Conservation (phyloP, 1,140 invertebrate genomes). For the Micrasema longulum region DNA sequence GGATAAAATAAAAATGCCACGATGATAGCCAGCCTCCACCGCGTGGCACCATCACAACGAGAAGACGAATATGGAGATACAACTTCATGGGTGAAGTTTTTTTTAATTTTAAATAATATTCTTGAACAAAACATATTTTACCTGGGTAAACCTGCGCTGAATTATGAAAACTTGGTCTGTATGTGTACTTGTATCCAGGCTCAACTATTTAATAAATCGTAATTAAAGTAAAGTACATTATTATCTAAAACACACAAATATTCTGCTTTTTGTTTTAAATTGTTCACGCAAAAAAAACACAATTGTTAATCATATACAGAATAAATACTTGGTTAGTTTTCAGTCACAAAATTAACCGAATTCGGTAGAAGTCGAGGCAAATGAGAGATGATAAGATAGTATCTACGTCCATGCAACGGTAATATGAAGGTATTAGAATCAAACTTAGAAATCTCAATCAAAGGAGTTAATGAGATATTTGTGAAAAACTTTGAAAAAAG, state of each 20-base stretch:
- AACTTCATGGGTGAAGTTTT: background rate
- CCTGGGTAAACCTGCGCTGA: no score
- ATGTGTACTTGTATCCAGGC: conserved; percentile 15
- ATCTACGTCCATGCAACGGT: no score
- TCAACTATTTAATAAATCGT: background rate
- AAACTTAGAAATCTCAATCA: no score
- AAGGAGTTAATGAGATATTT: no score
- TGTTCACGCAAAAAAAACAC: background rate
- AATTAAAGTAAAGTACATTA: conserved; percentile 8
- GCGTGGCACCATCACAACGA: background rate
- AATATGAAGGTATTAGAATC: no score
- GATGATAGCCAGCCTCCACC: no score
- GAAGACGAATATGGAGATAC: background rate
- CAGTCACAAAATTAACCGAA: conserved; percentile 21
- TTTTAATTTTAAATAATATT: background rate
- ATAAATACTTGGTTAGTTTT: conserved; percentile 23
- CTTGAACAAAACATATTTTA: no score
- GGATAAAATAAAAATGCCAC: no score
- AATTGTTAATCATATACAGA: conserved; percentile 13
- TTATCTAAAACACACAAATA: conserved; percentile 8
- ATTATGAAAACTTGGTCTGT: no score
- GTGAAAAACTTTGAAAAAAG: no score
- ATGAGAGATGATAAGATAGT: no score
- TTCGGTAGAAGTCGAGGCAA: background rate
- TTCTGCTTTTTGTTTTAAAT: conserved; percentile 1